Evolutionary conservation across 2,113 vertebrate genomes (phyloP), one percentile per base, ranked within the genome.

Genomic region (Patagioenas fasciata): DNA sequence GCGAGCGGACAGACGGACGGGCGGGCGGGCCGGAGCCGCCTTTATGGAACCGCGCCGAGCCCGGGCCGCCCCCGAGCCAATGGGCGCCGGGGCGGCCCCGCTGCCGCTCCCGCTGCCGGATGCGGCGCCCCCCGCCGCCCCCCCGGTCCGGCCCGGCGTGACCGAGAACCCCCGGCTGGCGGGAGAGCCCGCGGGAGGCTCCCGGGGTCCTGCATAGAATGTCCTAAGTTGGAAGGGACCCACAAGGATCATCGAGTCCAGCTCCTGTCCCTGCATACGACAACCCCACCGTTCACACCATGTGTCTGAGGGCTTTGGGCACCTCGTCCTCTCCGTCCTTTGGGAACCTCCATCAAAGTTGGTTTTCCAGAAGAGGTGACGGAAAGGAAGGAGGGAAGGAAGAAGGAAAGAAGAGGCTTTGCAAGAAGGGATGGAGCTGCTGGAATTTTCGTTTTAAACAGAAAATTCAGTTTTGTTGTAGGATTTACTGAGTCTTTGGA

Each of bases 1-100:
- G 15, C 13, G 6, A 17, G 17, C 0, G 10, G 20, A 7, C 3
- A 8, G 25, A 16, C 42, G 42, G 42, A 42, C 42, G 42, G 42
- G 3, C 42, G 42, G 6, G 11, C 13, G 13, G 23, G 3, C 28
- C 1, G 56, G 50, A 26, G 38, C 20, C 61, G 51, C 62, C 62
- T 92, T 95, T 96, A 96, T 94, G 82, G 65, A 58, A 58, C 25
- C 42, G 15, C 53, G 42, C 42, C 42, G 42, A 42, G 42, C 42
- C 42, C 42, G 42, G 42, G 54, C 42, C 32, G 51, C 58, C 26
- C 51, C 56, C 28, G 24, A 92, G 80, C 89, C 94, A 92, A 94
- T 96, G 89, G 93, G 88, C 66, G 77, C 36, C 26, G 78, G 82
- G 92, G 74, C 61, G 51, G 80, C 29, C 25, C 87, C 79, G 5